These are phyloP conservation scores for Sardina pilchardus DNA, from an alignment of 2,113 vertebrate species.

Conservation along the genomic window DNA sequence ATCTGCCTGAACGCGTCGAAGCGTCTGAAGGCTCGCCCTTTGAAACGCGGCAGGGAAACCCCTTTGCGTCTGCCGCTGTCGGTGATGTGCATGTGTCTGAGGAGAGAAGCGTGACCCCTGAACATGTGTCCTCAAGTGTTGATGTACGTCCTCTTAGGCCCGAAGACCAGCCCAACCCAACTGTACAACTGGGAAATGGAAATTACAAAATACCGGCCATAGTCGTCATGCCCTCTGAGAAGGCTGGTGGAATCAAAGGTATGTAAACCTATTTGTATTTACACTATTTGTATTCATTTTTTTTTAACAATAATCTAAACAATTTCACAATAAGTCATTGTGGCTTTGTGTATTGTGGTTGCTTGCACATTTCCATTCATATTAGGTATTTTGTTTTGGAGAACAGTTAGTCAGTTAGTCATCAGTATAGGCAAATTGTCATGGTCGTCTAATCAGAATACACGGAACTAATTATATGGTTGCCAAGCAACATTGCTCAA, in stretches of 20 bases:
- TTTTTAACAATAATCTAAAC: neutral
- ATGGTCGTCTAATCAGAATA: no score
- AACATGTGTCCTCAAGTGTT: constrained; percentile 32
- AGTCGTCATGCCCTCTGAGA: constrained; percentile 36
- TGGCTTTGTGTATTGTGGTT: no score
- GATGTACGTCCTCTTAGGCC: constrained; percentile 34
- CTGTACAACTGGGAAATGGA: constrained; percentile 11
- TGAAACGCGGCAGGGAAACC: neutral
- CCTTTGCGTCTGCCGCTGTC: neutral
- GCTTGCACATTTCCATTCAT: no score
- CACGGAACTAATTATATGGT: no score
- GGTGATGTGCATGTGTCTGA: neutral
- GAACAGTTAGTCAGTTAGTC: no score
- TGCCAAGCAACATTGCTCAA: no score
- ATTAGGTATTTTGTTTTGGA: no score
- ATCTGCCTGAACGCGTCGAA: neutral
- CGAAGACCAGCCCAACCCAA: constrained; percentile 1
- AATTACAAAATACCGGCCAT: constrained; percentile 36
- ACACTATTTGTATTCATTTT: neutral
- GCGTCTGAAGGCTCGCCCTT: neutral
- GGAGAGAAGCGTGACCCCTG: neutral
- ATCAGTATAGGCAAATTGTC: no score
- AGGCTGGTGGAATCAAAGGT: constrained; percentile 28
- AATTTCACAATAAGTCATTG: neutral
- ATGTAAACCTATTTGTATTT: neutral